Evolutionary conservation across 2,113 vertebrate species (phyloP), one percentile per base, ranked within the genome.

Genomic region (Prionailurus bengalensis): DNA sequence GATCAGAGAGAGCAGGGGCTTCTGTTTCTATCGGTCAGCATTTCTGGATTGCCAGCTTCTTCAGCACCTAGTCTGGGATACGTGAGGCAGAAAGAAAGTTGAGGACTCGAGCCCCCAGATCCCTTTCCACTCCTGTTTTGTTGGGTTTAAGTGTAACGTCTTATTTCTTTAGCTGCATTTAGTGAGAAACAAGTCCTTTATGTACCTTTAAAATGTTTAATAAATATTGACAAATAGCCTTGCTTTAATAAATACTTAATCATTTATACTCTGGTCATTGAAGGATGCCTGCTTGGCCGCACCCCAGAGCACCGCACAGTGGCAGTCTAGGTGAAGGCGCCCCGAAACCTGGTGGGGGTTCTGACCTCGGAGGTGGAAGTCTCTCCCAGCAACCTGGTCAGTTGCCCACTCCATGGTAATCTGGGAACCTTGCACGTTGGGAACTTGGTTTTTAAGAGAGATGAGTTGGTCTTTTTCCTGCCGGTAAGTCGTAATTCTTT

Each of bases 381-480:
- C 6, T 11, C 23, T 91, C 23, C 21, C 53, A 53, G 42, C 8
- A n/a, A 11, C 65, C 73, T 53, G 58, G 33, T n/a, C 19, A 66
- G 48, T 79, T 55, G 21, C 31, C 66, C 8, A 17, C 61, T 66
- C 82, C 61, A 71, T 4, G 23, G 45, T 94, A 48, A 65, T 23
- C 81, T 39, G 36, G 29, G 33, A 39, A 68, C 45, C 45, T 45
- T 51, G 93, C 93, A 76, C 27, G 58, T 95, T 85, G 90, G 42
- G 21, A 71, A 36, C 42, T 58, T 78, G 42, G 53, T 91, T 94
- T 93, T 84, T 51, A 71, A 96, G 61, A 78, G 13, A n/a, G n/a
- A 36, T 10, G 66, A 73, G 27, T 78, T 83, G 27, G 27, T 51
- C 39, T 63, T 71, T 91, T 78, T 79, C 4, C 17, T 79, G 39